phyloP scores from a whole-genome alignment of 2,888 invertebrate genomes.

The Drosophila anomalipes region DNA sequence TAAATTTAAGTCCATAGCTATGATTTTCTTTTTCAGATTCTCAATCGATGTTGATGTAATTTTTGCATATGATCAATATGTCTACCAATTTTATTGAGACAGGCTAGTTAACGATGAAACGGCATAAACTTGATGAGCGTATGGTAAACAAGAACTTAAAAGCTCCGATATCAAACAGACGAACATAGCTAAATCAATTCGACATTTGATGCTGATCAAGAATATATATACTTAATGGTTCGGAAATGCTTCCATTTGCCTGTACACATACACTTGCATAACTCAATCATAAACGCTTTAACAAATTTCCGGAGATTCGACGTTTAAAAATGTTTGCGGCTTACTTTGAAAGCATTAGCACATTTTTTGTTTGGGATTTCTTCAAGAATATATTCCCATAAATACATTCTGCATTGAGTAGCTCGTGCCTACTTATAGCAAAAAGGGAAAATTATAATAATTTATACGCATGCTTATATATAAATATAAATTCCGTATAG shows the following conservation, averaged over 20 bases:
- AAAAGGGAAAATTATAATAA: conserved; percentile 1
- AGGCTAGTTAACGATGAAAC: rapidly evolving
- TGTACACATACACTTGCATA: background rate
- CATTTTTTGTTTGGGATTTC: background rate
- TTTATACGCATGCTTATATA: background rate
- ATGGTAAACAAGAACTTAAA: background rate
- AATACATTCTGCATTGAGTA: background rate
- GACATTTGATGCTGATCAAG: background rate
- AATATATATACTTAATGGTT: background rate
- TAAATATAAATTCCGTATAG: background rate
- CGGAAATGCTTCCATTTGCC: background rate
- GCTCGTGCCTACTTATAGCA: background rate
- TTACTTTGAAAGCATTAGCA: background rate
- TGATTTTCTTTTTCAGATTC: background rate
- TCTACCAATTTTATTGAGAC: background rate
- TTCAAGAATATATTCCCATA: background rate
- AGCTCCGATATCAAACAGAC: background rate
- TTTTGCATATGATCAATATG: background rate
- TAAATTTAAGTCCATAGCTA: background rate
- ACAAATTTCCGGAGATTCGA: background rate
- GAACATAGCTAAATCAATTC: background rate
- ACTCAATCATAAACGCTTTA: background rate
- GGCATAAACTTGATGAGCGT: background rate
- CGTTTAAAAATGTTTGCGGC: background rate
- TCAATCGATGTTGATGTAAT: background rate